Evolutionary conservation across 2,888 invertebrate genomes (phyloP).

Genomic region (Azorinus chamasolen): DNA sequence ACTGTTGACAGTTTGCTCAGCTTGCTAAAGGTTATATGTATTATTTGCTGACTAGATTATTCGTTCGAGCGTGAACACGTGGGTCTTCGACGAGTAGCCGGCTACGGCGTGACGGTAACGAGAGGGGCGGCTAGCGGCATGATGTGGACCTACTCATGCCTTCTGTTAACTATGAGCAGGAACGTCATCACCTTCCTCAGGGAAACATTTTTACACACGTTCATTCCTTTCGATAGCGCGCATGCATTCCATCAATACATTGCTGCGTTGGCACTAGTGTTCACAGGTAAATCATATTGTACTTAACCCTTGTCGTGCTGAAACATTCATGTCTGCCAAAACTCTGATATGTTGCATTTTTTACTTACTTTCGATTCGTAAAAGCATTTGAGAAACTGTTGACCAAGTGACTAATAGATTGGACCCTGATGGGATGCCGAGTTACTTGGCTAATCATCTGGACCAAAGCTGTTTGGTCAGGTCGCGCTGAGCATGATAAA

Average conservation of each 20-base stretch:
- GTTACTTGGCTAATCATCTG: no score
- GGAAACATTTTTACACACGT: constrained; percentile 88
- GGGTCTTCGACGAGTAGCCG: constrained; percentile 88
- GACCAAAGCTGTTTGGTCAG: no score
- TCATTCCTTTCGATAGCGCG: constrained; percentile 89
- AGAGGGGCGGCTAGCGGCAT: constrained; percentile 89
- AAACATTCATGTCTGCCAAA: no score
- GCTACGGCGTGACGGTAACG: constrained; percentile 89
- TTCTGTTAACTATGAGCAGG: constrained; percentile 89
- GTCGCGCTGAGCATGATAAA: no score
- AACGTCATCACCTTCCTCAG: constrained; percentile 88
- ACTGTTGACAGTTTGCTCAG: no score
- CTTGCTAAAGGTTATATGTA: not conserved
- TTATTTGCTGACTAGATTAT: constrained; percentile 86
- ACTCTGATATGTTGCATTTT: no score
- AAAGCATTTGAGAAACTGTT: no score
- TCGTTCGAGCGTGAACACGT: constrained; percentile 88
- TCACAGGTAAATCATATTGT: constrained; percentile 86
- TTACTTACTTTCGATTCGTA: no score
- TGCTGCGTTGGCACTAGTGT: constrained; percentile 88
- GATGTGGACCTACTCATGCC: constrained; percentile 89
- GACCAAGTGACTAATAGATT: no score
- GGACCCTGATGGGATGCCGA: no score
- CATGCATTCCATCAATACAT: constrained; percentile 89
- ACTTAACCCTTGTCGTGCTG: no score